Evolutionary conservation across 2,113 vertebrate species (phyloP), one percentile per base, ranked within the genome.

Genomic region (Callopanchax toddi): DNA sequence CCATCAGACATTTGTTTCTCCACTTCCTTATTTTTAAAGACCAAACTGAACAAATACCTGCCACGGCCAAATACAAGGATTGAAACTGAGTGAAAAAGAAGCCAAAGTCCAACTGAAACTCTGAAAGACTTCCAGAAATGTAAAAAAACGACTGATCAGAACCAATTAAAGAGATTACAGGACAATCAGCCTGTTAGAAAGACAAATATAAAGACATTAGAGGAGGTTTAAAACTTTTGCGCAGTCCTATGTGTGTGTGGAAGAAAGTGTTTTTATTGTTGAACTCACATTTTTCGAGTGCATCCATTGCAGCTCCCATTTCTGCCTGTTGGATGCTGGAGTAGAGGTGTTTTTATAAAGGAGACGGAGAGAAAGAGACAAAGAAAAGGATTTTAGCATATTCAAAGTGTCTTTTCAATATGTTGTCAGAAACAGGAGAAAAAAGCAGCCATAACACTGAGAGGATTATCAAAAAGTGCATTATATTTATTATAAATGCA

Each of bases 261-360:
- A n/a, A n/a, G n/a, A n/a, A n/a, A n/a, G n/a, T n/a, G n/a, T n/a
- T n/a, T n/a, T n/a, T n/a, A n/a, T 45, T 62, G 42, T 55, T 50
- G 70, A 73, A 72, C 97, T 97, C 92, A 99, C 97, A 99, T 97
- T 99, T 99, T 71, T 99, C 96, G 36, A 99, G 94, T 0, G 97
- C 97, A 7, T 99, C 97, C 96, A 99, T 98, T 43, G 97, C 97
- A 22, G 97, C 97, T 91, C 96, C 96, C 97, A 99, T 99, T 92
- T 99, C 97, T 0, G 97, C 97, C 92, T 99, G 97, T 76, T 99
- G 97, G 91, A 99, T 99, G 77, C 97, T 99, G 89, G 78, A 82
- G 76, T 80, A 65, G n/a, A n/a, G n/a, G 55, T 81, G 67, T 32
- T 59, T 70, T 78, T 60, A 29, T n/a, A n/a, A n/a, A n/a, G 29